These are phyloP conservation scores for Acanthisitta chloris DNA, from an alignment of 2,113 vertebrate species.

Conservation along the genomic window DNA sequence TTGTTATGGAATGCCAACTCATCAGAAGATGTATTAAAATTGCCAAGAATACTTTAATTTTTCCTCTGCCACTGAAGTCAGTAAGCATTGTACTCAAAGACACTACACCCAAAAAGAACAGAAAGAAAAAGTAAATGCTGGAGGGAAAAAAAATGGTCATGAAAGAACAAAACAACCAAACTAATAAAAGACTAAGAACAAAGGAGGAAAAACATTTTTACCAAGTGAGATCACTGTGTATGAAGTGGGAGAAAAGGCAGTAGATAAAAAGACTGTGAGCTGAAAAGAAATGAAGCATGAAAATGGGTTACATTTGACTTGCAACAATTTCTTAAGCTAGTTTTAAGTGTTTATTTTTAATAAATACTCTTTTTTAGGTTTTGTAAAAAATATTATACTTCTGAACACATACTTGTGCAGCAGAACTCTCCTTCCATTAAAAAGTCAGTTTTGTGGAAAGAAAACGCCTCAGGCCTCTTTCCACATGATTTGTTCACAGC, in stretches of 20 bases:
- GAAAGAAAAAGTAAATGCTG: background rate
- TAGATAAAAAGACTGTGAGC: background rate
- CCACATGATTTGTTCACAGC: background rate
- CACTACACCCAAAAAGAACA: background rate
- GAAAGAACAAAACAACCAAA: background rate
- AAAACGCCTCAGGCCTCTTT: background rate
- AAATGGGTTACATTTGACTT: background rate
- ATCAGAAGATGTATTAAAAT: background rate
- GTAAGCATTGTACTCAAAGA: background rate
- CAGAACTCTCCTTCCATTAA: background rate
- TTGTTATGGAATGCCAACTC: background rate
- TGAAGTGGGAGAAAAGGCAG: background rate
- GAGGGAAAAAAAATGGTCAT: background rate
- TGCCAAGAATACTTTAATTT: background rate
- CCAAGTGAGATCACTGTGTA: background rate
- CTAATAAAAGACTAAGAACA: background rate
- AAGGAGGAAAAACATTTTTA: background rate
- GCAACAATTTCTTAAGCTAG: background rate
- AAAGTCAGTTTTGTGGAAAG: background rate
- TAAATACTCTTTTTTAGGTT: background rate
- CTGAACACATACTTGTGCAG: background rate
- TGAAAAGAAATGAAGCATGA: background rate
- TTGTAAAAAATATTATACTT: rapidly evolving
- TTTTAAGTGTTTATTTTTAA: background rate
- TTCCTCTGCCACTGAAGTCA: background rate